Base-by-base conservation (phyloP, 2,888 invertebrate genomes). In the Latrodectus hesperus region DNA sequence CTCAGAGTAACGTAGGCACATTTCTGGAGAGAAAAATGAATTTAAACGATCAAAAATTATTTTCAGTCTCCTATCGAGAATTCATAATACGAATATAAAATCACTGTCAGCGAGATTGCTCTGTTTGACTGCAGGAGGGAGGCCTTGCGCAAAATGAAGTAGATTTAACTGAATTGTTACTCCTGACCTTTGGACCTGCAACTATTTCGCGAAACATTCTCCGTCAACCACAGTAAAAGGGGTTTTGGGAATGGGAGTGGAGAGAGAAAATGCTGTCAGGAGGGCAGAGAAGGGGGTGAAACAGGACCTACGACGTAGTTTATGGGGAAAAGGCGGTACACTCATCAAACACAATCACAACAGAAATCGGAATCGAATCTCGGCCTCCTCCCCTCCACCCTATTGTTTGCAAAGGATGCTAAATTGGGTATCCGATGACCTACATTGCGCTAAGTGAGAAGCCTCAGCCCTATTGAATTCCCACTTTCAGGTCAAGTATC, bases 401-500 rank as follows among this genome's bases (percentile, higher is more conserved):
- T 73, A 53, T 74, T 81, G 81, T 81, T 81, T 70, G 78, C 72
- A 53, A 17, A 11, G 85, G 80, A 86, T 86, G 79, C 85, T 87
- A 81, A 87, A 87, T 87, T 81, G 81, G 67, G 81, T 81, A 87
- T 81, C 81, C 64, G 73, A 72, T 87, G 86, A 87, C 86, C 86
- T 87, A 87, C 86, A 87, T 87, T 67, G 76, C 76, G 55, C 78
- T 78, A 84, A 84, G 86, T 77, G 81, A 81, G 80, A 81, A 81
- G 80, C 81, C 81, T 76, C 76, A 72, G 65, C 76, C 76, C 75
- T 87, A 87, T 87, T 80, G 86, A 87, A 87, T 87, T 81, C 81
- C 81, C 86, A 81, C 86, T 87, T 81, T 81, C 86, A 81, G 86
- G 86, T 87, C 86, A 87, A 87, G 81, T 87, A 87, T 87, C 81